Base-by-base conservation (phyloP, 2,797 vertebrate genomes). In the Poecilia velifera region DNA sequence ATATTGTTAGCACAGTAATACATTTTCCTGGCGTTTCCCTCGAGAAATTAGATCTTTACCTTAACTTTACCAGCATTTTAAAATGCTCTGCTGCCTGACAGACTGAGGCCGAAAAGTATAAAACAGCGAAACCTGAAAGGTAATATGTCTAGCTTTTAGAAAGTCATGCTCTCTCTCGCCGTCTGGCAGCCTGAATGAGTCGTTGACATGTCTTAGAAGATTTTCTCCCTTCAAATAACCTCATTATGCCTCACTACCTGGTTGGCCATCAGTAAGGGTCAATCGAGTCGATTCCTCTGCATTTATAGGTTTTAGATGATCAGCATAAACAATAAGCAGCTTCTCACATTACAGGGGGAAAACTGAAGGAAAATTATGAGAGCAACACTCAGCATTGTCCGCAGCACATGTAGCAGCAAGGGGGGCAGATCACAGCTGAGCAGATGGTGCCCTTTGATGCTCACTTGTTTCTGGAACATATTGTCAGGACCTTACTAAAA, bases 391-490 rank as follows among this genome's bases (percentile, higher is more conserved):
- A 18, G 36, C 36, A 41, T 68, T 22, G 12, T 70, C 66, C 5
- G 10, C 25, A 45, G 22, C 66, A 70, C 41, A 28, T 45, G 25
- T 8, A 71, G 12, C 22, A 70, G 66, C 49, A 2, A 51, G 55
- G 55, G 39, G 66, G 25, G 41, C 25, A 71, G 68, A 70, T 70
- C 39, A 43, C 39, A 70, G 66, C 22, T 12, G 66, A 70, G 22
- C 66, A 70, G 39, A 70, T 43, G 39, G 66, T 43, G 22, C 39
- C 39, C 22, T 70, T 70, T 13, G 66, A 70, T 70, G 66, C 62
- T 66, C 31, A 39, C 34, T 70, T 43, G 41, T 34, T 62, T 31
- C 14, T 75, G 45, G 22, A 39, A 51, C 47, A 51, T 43, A 77
- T 31, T 68, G 34, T 62, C 9, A 34, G 25, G 5, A 51, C 16